Evolutionary conservation across 2,888 invertebrate species (phyloP).

Genomic region (Trachelus troglodyta): DNA sequence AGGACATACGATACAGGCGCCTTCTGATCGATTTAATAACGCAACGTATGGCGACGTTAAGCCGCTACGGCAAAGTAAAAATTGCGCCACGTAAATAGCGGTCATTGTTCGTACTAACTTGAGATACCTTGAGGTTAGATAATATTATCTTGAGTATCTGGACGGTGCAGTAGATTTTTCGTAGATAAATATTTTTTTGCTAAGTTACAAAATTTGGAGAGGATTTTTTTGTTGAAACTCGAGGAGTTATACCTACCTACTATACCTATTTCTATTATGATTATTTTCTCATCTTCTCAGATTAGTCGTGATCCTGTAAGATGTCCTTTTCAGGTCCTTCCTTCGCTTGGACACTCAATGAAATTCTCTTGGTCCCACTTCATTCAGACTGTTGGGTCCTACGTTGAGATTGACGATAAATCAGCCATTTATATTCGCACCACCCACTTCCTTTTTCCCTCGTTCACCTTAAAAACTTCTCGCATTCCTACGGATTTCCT

Average conservation of each 20-base stretch:
- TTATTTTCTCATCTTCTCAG: slow-evolving; percentile 41
- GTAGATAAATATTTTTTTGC: background rate
- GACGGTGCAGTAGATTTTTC: background rate
- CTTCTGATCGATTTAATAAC: background rate
- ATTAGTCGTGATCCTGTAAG: slow-evolving; percentile 25
- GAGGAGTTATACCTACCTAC: slow-evolving; percentile 5
- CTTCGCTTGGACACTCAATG: slow-evolving; percentile 46
- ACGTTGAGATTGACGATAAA: slow-evolving; percentile 53
- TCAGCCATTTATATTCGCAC: slow-evolving; percentile 47
- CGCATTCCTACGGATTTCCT: slow-evolving; percentile 15
- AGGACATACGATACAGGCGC: background rate
- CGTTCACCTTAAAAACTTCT: slow-evolving; percentile 9
- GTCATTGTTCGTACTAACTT: background rate
- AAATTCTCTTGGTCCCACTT: slow-evolving; percentile 39
- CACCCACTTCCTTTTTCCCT: slow-evolving; percentile 37
- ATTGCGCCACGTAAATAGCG: background rate
- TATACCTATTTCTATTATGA: slow-evolving; percentile 24
- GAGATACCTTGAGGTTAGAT: background rate
- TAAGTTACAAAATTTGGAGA: background rate
- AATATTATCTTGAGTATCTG: background rate
- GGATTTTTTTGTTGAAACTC: background rate
- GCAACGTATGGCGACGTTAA: background rate
- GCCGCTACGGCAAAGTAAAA: background rate
- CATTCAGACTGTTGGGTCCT: slow-evolving; percentile 19
- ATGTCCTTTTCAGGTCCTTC: slow-evolving; percentile 47